A percentile compares a stretch with the other conserved stretches of the same genome.
Conservation (phyloP, 2,113 vertebrate species). For the Myiopsitta monachus region DNA sequence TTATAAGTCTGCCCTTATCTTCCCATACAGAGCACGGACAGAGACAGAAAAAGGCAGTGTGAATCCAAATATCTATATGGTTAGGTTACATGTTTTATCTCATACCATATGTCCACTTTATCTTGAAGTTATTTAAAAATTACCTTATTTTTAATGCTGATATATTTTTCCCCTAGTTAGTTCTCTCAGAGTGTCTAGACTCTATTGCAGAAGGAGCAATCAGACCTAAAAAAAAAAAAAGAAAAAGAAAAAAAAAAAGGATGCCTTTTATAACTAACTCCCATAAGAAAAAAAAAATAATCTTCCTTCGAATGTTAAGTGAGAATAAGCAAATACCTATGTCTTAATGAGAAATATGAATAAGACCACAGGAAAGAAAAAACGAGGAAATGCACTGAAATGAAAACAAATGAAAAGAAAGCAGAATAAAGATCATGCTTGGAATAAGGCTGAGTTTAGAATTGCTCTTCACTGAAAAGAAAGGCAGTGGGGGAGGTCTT, state of each 20-base stretch:
- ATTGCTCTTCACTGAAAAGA: neutral
- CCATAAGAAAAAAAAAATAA: neutral
- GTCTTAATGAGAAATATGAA: neutral
- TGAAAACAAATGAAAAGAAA: neutral
- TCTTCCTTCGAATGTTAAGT: neutral
- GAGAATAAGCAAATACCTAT: neutral
- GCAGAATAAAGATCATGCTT: neutral
- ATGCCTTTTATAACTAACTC: neutral
- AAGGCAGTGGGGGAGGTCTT: neutral
- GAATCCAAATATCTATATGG: slow-evolving; percentile 49
- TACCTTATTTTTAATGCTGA: neutral
- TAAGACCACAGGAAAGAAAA: neutral
- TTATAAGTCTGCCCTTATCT: slow-evolving; percentile 54
- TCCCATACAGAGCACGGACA: slow-evolving; percentile 7
- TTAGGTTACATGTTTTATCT: slow-evolving; percentile 26
- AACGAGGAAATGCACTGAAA: neutral
- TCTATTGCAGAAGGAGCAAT: neutral
- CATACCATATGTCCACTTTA: slow-evolving; percentile 19
- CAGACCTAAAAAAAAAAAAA: neutral
- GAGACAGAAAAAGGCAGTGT: neutral
- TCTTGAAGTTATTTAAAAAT: slow-evolving; percentile 23
- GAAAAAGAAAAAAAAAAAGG: neutral
- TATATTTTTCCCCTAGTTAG: neutral
- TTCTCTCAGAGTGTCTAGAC: neutral
- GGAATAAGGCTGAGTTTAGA: neutral